A percentile compares a stretch with the other conserved stretches of the same genome.
These are phyloP conservation scores for Tupiocoris notatus DNA, from an alignment of 2,888 invertebrate genomes.

Conservation along the genomic window DNA sequence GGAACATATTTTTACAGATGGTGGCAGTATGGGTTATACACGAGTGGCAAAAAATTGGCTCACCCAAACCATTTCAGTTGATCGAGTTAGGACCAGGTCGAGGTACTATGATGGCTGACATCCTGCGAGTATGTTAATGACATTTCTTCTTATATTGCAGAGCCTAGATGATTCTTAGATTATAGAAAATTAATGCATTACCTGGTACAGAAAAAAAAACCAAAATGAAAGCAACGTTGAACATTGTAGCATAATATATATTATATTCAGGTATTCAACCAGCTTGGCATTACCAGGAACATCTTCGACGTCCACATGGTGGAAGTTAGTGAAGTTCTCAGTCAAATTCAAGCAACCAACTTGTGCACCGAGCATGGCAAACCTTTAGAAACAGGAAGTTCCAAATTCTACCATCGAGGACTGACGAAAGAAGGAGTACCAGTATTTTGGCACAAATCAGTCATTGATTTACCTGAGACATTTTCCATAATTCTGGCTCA, in stretches of 20 bases:
- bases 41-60: slow-evolving; percentile 78
- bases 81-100: slow-evolving; percentile 96
- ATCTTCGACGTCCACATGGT: slow-evolving; percentile 76
- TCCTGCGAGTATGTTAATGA: slow-evolving; percentile 74
- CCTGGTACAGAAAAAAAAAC: too few species aligned
- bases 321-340: slow-evolving; percentile 84
- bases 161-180: too few species aligned
- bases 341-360: slow-evolving; percentile 71
- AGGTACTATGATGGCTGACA: slow-evolving; percentile 82
- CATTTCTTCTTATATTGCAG: too few species aligned
- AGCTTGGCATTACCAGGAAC: slow-evolving; percentile 56
- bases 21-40: slow-evolving; percentile 84
- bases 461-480: slow-evolving; percentile 76
- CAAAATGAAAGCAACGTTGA: too few species aligned
- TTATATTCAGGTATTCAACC: slow-evolving; percentile 61
- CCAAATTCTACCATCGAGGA: slow-evolving; percentile 56
- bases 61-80: slow-evolving; percentile 75
- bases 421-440: slow-evolving; percentile 65
- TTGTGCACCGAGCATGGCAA: slow-evolving; percentile 59
- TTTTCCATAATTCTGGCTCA: slow-evolving; percentile 89
- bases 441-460: slow-evolving; percentile 81
- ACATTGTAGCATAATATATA: too few species aligned
- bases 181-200: too few species aligned
- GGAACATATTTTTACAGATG: slow-evolving; percentile 62
- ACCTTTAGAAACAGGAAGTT: slow-evolving; percentile 7